Conservation (phyloP, 2,113 vertebrate species). For the Erythrolamprus reginae region DNA sequence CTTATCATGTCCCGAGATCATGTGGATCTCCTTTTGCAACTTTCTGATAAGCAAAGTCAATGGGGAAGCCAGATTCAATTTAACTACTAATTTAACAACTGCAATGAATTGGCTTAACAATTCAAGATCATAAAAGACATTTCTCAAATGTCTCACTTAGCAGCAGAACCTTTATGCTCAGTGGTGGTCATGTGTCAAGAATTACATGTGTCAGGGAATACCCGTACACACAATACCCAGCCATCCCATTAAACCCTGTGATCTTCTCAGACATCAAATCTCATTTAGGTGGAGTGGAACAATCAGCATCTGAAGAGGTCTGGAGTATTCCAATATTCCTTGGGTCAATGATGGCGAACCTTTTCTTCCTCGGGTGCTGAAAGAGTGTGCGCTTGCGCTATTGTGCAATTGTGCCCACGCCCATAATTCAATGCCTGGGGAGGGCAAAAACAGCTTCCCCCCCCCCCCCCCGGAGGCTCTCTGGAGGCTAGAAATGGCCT, state of each 20-base stretch:
- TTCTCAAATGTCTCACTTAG: not conserved
- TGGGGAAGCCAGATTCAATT: not conserved
- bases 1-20: too few species aligned
- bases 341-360: too few species aligned
- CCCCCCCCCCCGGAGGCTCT: too few species aligned
- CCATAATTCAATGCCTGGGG: too few species aligned
- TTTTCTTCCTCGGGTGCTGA: too few species aligned
- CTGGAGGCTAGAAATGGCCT: too few species aligned
- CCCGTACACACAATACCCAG: not conserved
- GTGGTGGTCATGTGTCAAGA: too few species aligned
- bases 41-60: not conserved
- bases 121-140: not conserved
- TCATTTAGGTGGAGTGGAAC: not conserved
- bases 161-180: not conserved
- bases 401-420: too few species aligned
- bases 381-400: too few species aligned
- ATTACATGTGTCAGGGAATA: not conserved
- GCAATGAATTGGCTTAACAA: not conserved
- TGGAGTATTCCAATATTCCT: too few species aligned
- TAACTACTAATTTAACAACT: not conserved
- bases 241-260: not conserved
- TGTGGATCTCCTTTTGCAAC: not conserved
- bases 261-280: not conserved
- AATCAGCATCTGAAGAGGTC: not conserved
- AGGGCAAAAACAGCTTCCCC: too few species aligned